Evolutionary conservation across 2,113 vertebrate species (phyloP).

Genomic region (Ibidorhyncha struthersii): DNA sequence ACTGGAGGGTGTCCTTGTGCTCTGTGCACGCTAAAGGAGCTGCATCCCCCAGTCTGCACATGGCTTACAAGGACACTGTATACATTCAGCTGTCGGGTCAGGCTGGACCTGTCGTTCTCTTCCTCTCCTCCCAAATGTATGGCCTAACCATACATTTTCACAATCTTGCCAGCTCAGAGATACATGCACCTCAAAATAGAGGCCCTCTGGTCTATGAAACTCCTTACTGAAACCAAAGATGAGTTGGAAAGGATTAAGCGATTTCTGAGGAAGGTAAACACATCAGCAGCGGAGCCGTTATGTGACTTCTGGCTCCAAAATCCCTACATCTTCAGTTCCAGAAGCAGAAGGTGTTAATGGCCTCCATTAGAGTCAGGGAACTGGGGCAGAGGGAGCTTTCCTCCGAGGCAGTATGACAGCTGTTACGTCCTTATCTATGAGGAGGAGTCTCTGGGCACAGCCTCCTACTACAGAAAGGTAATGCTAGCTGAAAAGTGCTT

Average conservation of each 20-base stretch:
- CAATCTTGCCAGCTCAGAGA: neutral
- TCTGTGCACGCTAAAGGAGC: neutral
- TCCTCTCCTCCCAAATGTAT: neutral
- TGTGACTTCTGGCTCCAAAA: neutral
- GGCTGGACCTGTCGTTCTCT: fast-evolving
- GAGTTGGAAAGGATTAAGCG: neutral
- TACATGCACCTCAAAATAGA: fast-evolving
- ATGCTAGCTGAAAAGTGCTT: neutral
- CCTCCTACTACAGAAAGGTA: neutral
- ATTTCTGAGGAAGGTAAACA: neutral
- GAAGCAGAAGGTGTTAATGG: neutral
- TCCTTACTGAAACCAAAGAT: neutral
- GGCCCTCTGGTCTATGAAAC: neutral
- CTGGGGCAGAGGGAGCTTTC: neutral
- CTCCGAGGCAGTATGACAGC: neutral
- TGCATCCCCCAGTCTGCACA: neutral
- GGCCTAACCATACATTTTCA: neutral
- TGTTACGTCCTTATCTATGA: neutral
- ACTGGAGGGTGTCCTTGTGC: neutral
- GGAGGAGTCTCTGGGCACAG: neutral
- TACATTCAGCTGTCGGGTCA: neutral
- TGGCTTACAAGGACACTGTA: neutral
- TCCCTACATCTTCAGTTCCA: neutral
- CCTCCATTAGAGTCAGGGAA: fast-evolving
- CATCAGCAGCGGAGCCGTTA: neutral